Evolutionary conservation across 2,113 vertebrate genomes (phyloP).

Genomic region (Peromyscus polionotus): DNA sequence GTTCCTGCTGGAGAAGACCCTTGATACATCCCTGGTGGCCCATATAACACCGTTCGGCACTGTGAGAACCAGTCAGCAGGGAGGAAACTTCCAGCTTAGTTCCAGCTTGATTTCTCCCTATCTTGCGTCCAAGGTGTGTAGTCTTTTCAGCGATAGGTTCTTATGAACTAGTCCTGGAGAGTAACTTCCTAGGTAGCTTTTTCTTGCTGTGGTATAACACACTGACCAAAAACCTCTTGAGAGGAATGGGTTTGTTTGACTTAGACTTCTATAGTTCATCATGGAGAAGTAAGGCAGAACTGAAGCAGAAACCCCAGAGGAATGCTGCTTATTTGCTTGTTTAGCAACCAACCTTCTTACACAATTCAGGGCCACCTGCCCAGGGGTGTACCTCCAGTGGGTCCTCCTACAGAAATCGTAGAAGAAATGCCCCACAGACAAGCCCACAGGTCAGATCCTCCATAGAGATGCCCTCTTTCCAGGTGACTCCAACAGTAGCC

Average conservation of each 20-base stretch:
- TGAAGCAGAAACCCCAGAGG: not conserved
- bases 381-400: too few relatives aligned
- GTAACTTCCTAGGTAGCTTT: not conserved
- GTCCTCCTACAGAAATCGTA: not conserved
- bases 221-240: not conserved
- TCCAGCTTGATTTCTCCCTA: too few relatives aligned
- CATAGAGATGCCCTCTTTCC: not conserved
- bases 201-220: not conserved
- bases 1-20: not conserved
- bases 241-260: not conserved
- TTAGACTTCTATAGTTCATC: not conserved
- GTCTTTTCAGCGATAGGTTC: not conserved
- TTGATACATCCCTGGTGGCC: too few relatives aligned
- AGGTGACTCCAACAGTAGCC: not conserved
- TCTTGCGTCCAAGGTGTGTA: not conserved
- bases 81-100: not conserved
- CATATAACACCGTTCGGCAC: not conserved
- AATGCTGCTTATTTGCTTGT: not conserved
- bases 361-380: not conserved
- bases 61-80: not conserved
- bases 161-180: not conserved
- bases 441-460: not conserved
- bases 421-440: not conserved
- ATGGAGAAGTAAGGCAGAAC: not conserved
- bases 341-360: not conserved